phyloP scores from a whole-genome alignment of 2,888 invertebrate genomes.

The Zhengitettix transpicula region DNA sequence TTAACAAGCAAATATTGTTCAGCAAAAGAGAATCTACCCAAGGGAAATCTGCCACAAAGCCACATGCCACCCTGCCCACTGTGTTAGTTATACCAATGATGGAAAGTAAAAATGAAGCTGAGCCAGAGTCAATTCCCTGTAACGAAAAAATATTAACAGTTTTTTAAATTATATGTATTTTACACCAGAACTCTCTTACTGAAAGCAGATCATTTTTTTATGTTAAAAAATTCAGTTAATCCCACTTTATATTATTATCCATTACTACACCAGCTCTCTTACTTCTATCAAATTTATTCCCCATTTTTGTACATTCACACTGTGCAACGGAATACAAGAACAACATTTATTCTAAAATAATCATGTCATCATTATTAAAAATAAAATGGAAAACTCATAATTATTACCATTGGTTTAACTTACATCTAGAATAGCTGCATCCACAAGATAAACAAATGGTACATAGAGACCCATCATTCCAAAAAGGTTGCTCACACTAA shows the following conservation, averaged over 20 bases:
- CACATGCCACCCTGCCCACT: constrained; percentile 75
- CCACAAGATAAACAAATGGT: constrained; percentile 87
- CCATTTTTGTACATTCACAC: too few species aligned
- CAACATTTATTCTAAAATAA: too few species aligned
- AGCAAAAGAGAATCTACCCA: constrained; percentile 81
- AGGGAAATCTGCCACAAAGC: constrained; percentile 81
- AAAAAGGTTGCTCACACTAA: constrained; percentile 85
- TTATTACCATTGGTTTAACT: constrained; percentile 18
- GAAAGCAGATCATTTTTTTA: too few species aligned
- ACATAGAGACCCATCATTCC: constrained; percentile 96
- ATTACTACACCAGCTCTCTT: too few species aligned
- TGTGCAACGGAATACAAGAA: too few species aligned
- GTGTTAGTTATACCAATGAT: constrained; percentile 91
- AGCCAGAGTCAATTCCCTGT: constrained; percentile 50
- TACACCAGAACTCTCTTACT: background rate
- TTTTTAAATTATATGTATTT: background rate
- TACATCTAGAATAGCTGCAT: constrained; percentile 56
- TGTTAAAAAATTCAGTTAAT: too few species aligned
- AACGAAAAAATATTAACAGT: constrained; percentile 16
- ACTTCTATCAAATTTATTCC: too few species aligned
- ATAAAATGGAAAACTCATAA: too few species aligned
- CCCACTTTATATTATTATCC: too few species aligned
- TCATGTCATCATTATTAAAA: too few species aligned
- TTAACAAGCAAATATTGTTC: constrained; percentile 81
- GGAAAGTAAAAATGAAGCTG: constrained; percentile 61